Percentiles rank a stretch among this genome's conserved stretches.
phyloP scores from a whole-genome alignment of 2,113 vertebrate genomes.

The Tyrannus savana region DNA sequence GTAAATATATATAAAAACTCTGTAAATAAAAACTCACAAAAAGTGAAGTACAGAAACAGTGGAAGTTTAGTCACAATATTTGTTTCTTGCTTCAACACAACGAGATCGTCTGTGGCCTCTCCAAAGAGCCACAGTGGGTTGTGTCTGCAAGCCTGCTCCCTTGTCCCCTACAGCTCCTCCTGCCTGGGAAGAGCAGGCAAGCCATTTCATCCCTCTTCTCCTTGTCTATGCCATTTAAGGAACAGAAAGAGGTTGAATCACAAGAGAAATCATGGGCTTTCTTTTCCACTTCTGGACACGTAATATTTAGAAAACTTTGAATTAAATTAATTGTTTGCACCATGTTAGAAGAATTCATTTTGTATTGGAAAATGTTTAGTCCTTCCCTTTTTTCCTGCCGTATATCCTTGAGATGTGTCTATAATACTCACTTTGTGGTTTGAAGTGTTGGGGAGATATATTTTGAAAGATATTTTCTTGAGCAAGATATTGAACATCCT shows the following conservation, averaged over 20 bases:
- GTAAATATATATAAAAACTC: background rate
- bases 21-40: background rate
- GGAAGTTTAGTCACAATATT: background rate
- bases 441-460: background rate
- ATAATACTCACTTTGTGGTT: background rate
- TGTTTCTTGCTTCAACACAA: background rate
- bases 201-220: background rate
- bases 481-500: background rate
- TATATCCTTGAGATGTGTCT: background rate
- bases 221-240: background rate
- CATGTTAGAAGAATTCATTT: background rate
- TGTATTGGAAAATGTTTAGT: background rate
- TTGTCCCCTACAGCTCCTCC: background rate
- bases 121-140: fast-evolving
- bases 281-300: background rate
- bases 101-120: background rate
- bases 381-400: background rate
- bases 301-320: background rate
- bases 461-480: constrained; percentile 23
- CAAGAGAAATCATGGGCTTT: background rate
- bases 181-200: background rate
- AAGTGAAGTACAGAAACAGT: background rate
- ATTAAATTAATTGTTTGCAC: background rate
- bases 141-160: background rate
- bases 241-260: background rate